These are phyloP conservation scores for Bombus fervidus DNA, from an alignment of 1,140 invertebrate genomes.

Conservation along the genomic window DNA sequence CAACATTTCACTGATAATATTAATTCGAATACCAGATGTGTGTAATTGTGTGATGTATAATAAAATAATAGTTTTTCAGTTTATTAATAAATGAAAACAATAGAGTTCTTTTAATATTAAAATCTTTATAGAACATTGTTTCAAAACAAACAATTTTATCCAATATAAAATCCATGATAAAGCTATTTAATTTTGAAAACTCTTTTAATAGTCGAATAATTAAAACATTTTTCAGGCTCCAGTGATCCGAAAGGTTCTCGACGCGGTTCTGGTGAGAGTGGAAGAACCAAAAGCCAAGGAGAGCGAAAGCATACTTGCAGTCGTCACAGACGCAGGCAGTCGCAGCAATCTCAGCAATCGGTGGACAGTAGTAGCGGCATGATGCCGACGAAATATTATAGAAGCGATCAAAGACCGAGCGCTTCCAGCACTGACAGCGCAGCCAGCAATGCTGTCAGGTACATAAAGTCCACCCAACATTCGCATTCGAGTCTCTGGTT, in stretches of 20 bases:
- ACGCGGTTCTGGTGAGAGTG: constrained; percentile 86
- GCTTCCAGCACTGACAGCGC: constrained; percentile 89
- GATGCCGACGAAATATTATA: constrained; percentile 79
- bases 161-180: too few relatives aligned
- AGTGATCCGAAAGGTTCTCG: constrained; percentile 80
- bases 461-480: not conserved
- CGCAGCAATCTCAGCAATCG: constrained; percentile 87
- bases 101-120: too few relatives aligned
- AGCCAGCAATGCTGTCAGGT: constrained; percentile 78
- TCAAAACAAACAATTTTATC: too few relatives aligned
- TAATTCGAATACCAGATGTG: too few relatives aligned
- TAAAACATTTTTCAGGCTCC: constrained; percentile 70
- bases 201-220: not conserved
- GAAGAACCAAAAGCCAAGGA: constrained; percentile 81
- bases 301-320: constrained; percentile 80
- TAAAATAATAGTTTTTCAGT: too few relatives aligned
- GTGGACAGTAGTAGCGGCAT: constrained; percentile 83
- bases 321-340: constrained; percentile 80
- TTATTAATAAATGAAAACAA: too few relatives aligned
- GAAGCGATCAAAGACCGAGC: constrained; percentile 88
- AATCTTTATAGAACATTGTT: too few relatives aligned
- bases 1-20: too few relatives aligned
- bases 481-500: not conserved
- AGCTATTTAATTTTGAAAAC: too few relatives aligned
- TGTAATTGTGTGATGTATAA: too few relatives aligned